Base-by-base conservation (phyloP, 2,888 invertebrate species). In the Ferrisia virgata region DNA sequence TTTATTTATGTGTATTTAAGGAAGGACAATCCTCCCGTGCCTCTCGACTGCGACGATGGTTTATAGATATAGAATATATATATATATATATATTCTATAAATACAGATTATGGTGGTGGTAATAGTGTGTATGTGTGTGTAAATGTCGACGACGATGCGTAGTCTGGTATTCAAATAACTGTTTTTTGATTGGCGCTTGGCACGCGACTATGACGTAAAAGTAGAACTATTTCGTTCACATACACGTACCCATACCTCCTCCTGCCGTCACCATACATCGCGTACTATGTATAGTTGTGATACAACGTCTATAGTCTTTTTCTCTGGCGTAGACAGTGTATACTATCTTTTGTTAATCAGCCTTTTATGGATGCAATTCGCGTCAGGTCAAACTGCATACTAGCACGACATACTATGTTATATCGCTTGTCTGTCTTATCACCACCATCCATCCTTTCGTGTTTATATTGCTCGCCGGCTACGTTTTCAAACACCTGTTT, bases 351-450 rank as follows among this genome's bases (percentile, higher is more conserved):
- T 58, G 53, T 58, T 36, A 18, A 58, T 82, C 33, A 28, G 58
- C 64, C 64, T 82, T 82, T 64, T 82, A 22, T 39, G 36, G 58
- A 82, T 82, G 82, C 82, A 82, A 39, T 82, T 58, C 64, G 58
- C 82, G 58, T 82, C 82, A 82, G 82, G 82, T 82, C 82, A 82
- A 82, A 82, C 64, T 82, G 82, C 82, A 82, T 82, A 64, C 33
- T 82, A 5, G 39, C 82, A 82, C 39, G 82, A 33, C 64, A 64
- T 13, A 25, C 18, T 76, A 36, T 33, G 72, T 36, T 64, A 53
- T 58, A 36, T 33, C 33, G 22, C 39, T 33, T 53, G 33, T 36
- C 64, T 33, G 22, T 82, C 58, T 82, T 82, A 36, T 64, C 53
- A 53, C 47, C 72, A 76, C 72, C 72, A 76, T 82, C 81, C 31